Conservation (phyloP, 2,888 invertebrate genomes). For the Andrena fulva region DNA sequence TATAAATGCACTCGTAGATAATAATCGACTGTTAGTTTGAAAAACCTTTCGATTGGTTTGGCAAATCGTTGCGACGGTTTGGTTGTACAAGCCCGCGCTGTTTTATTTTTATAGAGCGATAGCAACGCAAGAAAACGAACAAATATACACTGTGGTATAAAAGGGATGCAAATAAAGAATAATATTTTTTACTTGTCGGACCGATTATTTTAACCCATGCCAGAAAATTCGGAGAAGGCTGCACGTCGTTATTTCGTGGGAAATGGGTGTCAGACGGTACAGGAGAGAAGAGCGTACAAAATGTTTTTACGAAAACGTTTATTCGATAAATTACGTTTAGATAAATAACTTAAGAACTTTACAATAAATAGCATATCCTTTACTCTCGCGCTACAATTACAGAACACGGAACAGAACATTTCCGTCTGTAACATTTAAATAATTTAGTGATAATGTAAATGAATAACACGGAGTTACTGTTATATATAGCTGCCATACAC, state of each 20-base stretch:
- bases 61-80: constrained; percentile 36
- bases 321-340: constrained; percentile 39
- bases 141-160: constrained; percentile 56
- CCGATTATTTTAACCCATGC: constrained; percentile 13
- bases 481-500: not conserved
- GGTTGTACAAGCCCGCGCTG: constrained; percentile 43
- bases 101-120: constrained; percentile 66
- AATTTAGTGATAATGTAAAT: constrained; percentile 24
- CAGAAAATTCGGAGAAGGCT: not conserved
- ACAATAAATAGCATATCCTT: constrained; percentile 46
- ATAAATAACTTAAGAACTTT: constrained; percentile 51
- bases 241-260: not conserved
- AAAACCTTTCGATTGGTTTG: constrained; percentile 36
- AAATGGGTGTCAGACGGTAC: not conserved
- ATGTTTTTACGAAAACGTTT: constrained; percentile 18
- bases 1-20: constrained; percentile 35
- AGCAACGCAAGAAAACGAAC: constrained; percentile 40
- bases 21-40: constrained; percentile 33
- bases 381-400: constrained; percentile 3
- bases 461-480: constrained; percentile 14
- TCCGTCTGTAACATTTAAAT: constrained; percentile 7
- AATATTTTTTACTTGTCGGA: constrained; percentile 61
- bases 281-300: not conserved
- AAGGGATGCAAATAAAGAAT: constrained; percentile 60
- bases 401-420: constrained; percentile 8